Evolutionary conservation across 2,113 vertebrate genomes (phyloP).

Genomic region (Ancistrus triradiatus): DNA sequence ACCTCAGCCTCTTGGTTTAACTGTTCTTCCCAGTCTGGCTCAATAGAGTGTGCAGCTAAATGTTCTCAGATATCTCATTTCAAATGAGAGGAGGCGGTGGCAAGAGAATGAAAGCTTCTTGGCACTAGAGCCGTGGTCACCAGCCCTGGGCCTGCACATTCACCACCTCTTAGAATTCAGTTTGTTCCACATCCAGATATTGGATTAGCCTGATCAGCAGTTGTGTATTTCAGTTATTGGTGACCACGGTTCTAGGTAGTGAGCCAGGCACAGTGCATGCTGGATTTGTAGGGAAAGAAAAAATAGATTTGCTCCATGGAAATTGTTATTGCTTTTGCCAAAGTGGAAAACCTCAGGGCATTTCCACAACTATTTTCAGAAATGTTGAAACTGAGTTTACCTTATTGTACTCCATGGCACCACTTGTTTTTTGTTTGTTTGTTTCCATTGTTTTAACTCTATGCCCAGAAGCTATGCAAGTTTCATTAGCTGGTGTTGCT

Average conservation of each 20-base stretch:
- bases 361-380: too few species aligned
- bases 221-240: too few species aligned
- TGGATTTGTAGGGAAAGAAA: slow-evolving; percentile 21
- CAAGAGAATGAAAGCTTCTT: slow-evolving; percentile 1
- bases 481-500: too few species aligned
- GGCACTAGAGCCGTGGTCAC: slow-evolving; percentile 2
- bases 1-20: slow-evolving; percentile 35
- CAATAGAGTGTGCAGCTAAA: slow-evolving; percentile 12
- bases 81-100: slow-evolving; percentile 34
- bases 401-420: too few species aligned
- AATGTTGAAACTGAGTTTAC: too few species aligned
- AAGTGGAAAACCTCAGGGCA: slow-evolving; percentile 24
- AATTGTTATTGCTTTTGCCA: slow-evolving; percentile 33
- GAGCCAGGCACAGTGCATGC: too few species aligned
- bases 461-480: too few species aligned
- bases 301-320: slow-evolving; percentile 49
- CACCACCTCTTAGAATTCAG: not conserved
- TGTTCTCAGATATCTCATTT: slow-evolving; percentile 44
- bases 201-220: too few species aligned
- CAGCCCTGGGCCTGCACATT: not conserved
- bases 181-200: too few species aligned
- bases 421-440: not conserved
- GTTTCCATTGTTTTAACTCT: too few species aligned
- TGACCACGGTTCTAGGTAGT: too few species aligned
- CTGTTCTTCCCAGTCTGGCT: slow-evolving; percentile 17